A percentile compares a stretch with the other conserved stretches of the same genome.
Evolutionary conservation across 2,113 vertebrate genomes (phyloP).

Genomic region (Neoarius graeffei): DNA sequence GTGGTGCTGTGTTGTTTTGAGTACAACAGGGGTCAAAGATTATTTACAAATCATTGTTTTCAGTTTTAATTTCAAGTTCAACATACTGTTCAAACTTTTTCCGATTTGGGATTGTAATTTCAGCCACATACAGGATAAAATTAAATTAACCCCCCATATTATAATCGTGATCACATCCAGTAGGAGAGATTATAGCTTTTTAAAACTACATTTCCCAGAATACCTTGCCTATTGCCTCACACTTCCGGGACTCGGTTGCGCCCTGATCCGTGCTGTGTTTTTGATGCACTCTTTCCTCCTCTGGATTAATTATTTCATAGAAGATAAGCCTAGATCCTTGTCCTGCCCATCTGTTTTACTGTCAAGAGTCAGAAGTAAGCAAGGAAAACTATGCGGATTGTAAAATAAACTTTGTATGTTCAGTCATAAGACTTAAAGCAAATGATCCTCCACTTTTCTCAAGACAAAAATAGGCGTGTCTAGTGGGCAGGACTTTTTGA

Average conservation of each 20-base stretch:
- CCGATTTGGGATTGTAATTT: background rate
- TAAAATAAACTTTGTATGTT: background rate
- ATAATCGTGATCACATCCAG: background rate
- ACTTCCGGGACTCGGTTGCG: background rate
- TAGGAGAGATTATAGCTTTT: too few species aligned
- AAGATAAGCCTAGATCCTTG: background rate
- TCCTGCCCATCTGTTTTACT: background rate
- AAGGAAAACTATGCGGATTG: background rate
- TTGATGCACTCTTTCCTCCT: background rate
- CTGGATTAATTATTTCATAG: background rate
- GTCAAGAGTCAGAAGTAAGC: background rate
- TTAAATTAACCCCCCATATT: background rate
- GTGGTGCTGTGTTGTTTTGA: too few species aligned
- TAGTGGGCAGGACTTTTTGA: slow-evolving; percentile 54
- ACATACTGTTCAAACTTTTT: too few species aligned
- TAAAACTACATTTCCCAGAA: background rate
- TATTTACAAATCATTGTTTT: too few species aligned
- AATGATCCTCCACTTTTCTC: slow-evolving; percentile 46
- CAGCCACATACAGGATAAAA: background rate
- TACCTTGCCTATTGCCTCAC: background rate
- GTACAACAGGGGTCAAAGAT: too few species aligned
- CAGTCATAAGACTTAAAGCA: slow-evolving; percentile 26
- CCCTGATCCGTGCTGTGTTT: background rate
- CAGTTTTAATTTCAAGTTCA: too few species aligned
- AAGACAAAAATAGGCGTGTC: slow-evolving; percentile 52